phyloP scores from a whole-genome alignment of 2,888 invertebrate species.

The Ptychoptera albimana region DNA sequence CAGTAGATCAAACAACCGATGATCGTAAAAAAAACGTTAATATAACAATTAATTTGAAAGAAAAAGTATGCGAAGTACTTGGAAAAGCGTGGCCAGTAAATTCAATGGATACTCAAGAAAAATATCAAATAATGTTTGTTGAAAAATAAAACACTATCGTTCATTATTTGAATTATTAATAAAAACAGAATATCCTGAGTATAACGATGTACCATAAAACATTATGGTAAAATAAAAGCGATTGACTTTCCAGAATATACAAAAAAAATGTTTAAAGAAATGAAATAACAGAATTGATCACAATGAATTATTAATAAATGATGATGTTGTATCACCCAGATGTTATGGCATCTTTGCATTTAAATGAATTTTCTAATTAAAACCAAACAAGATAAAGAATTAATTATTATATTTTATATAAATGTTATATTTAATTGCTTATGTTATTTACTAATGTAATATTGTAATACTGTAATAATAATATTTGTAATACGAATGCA shows the following conservation, averaged over 20 bases:
- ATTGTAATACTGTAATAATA: no score
- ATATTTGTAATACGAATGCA: no score
- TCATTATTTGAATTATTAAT: conserved; percentile 55
- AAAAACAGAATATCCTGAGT: conserved; percentile 25
- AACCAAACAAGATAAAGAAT: neutral
- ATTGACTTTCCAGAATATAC: conserved; percentile 53
- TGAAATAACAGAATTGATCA: conserved; percentile 26
- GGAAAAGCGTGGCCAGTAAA: conserved; percentile 75
- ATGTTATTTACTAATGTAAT: no score
- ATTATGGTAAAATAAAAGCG: conserved; percentile 48
- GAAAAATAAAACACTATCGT: conserved; percentile 62
- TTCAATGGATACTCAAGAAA: conserved; percentile 31
- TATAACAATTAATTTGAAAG: conserved; percentile 52
- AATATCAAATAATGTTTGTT: conserved; percentile 57
- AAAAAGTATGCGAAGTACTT: conserved; percentile 60
- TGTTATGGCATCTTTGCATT: conserved; percentile 58
- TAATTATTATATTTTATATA: neutral
- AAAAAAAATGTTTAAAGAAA: conserved; percentile 44
- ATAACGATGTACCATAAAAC: conserved; percentile 30
- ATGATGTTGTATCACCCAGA: conserved; percentile 64
- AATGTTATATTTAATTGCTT: no score
- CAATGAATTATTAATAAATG: conserved; percentile 31
- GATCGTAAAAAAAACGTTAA: conserved; percentile 42
- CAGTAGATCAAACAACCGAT: conserved; percentile 25
- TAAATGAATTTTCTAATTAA: conserved; percentile 23